These are phyloP conservation scores for Drosophila incognita DNA, from an alignment of 2,888 invertebrate species.

Conservation along the genomic window DNA sequence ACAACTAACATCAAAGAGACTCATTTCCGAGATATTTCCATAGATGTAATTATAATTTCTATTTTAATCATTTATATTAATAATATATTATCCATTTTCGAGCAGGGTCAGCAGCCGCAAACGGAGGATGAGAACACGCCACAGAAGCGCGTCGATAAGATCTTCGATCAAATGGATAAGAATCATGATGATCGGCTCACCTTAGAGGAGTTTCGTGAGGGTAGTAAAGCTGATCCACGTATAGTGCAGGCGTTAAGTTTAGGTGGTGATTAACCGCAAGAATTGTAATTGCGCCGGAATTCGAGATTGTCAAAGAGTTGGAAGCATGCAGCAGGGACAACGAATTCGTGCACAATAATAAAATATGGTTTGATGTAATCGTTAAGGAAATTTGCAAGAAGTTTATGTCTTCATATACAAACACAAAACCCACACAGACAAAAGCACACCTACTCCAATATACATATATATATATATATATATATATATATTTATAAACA, in stretches of 20 bases:
- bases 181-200: constrained; percentile 97
- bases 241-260: constrained; percentile 98
- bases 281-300: constrained; percentile 86
- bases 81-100: constrained; percentile 83
- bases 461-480: constrained; percentile 1
- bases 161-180: constrained; percentile 99
- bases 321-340: constrained; percentile 50
- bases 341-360: constrained; percentile 57
- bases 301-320: constrained; percentile 91
- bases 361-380: constrained; percentile 40
- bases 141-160: constrained; percentile 98
- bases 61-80: neutral
- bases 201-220: constrained; percentile 98
- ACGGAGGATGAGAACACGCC: constrained; percentile 96
- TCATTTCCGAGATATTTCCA: neutral
- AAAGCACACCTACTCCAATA: constrained; percentile 6
- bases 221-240: constrained; percentile 98
- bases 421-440: constrained; percentile 13
- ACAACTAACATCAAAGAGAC: neutral
- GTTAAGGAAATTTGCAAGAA: constrained; percentile 34
- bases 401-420: constrained; percentile 18
- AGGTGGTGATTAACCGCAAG: constrained; percentile 94
- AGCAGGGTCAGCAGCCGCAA: constrained; percentile 96
- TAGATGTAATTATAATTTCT: neutral
- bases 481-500: constrained; percentile 13